Evolutionary conservation across 2,888 invertebrate species (phyloP).

Genomic region (Ditylenchus weischeri): DNA sequence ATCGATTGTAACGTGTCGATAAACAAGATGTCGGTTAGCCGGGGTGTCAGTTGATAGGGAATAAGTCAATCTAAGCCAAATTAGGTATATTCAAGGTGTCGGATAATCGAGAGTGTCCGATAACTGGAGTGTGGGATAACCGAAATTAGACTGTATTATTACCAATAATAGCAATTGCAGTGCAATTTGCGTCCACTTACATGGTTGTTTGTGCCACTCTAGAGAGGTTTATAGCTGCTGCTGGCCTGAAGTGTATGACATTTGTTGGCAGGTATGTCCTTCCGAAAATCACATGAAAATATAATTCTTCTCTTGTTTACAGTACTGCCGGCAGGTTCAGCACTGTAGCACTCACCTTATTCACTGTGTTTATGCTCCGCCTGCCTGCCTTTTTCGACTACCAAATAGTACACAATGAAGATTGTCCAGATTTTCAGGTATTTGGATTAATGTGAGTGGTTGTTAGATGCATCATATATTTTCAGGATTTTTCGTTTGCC

Average conservation of each 20-base stretch:
- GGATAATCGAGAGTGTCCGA: no score
- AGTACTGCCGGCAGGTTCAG: slow-evolving; percentile 40
- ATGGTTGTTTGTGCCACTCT: slow-evolving; percentile 50
- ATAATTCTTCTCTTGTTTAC: slow-evolving; percentile 16
- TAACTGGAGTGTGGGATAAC: no score
- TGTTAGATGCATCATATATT: slow-evolving; percentile 3
- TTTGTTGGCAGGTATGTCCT: slow-evolving; percentile 41
- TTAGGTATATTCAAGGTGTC: no score
- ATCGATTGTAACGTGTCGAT: no score
- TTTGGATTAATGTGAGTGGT: no score
- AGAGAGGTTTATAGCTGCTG: slow-evolving; percentile 49
- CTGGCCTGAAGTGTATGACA: slow-evolving; percentile 40
- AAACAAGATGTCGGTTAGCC: no score
- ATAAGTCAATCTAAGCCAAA: no score
- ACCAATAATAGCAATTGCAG: slow-evolving; percentile 32
- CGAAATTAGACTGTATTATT: not conserved
- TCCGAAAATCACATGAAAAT: not conserved
- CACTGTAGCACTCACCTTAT: slow-evolving; percentile 34
- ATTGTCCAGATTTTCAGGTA: slow-evolving; percentile 44
- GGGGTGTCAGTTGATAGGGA: no score
- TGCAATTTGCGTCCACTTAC: slow-evolving; percentile 53
- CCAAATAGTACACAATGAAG: slow-evolving; percentile 38
- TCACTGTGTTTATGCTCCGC: slow-evolving; percentile 33
- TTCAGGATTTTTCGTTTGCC: slow-evolving; percentile 45
- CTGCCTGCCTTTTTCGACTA: slow-evolving; percentile 51